Percentiles rank a stretch among this genome's conserved stretches.
These are phyloP conservation scores for Drosophila multiciliata DNA, from an alignment of 2,888 invertebrate genomes.

Conservation along the genomic window DNA sequence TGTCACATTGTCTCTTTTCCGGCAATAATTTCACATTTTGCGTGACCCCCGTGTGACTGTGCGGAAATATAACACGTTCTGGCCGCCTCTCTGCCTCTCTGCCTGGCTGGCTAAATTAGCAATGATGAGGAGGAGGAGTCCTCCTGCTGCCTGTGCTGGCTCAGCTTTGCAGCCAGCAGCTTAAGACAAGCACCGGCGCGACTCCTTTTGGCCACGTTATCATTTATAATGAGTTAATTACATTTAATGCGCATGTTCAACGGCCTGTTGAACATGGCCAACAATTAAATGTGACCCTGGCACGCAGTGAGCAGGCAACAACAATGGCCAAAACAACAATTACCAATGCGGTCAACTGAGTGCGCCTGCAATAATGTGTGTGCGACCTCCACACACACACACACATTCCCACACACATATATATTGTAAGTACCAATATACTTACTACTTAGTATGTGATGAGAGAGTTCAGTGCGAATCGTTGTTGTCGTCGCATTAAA, in stretches of 20 bases:
- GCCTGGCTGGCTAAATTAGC: slow-evolving; percentile 63
- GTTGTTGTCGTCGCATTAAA: slow-evolving; percentile 62
- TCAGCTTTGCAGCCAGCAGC: slow-evolving; percentile 46
- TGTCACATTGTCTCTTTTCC: slow-evolving; percentile 73
- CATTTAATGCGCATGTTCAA: slow-evolving; percentile 80
- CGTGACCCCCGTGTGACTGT: slow-evolving; percentile 57
- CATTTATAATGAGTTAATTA: slow-evolving; percentile 82
- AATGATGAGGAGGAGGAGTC: slow-evolving; percentile 63
- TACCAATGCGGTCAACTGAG: slow-evolving; percentile 52
- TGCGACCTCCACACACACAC: neutral
- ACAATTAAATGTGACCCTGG: slow-evolving; percentile 78
- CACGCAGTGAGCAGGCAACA: slow-evolving; percentile 44
- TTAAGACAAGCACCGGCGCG: slow-evolving; percentile 57
- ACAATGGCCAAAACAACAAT: slow-evolving; percentile 41
- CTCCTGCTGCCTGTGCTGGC: slow-evolving; percentile 13
- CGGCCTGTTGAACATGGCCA: slow-evolving; percentile 78
- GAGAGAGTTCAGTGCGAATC: slow-evolving; percentile 41
- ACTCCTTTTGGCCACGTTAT: slow-evolving; percentile 72
- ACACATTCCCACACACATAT: neutral
- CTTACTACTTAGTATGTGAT: slow-evolving; percentile 31
- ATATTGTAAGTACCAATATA: slow-evolving; percentile 11
- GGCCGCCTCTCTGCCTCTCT: slow-evolving; percentile 30
- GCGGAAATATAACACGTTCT: slow-evolving; percentile 64
- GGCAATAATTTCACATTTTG: slow-evolving; percentile 76
- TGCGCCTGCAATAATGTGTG: slow-evolving; percentile 28